Base-by-base conservation (phyloP, 2,113 vertebrate genomes). In the Albula glossodonta region DNA sequence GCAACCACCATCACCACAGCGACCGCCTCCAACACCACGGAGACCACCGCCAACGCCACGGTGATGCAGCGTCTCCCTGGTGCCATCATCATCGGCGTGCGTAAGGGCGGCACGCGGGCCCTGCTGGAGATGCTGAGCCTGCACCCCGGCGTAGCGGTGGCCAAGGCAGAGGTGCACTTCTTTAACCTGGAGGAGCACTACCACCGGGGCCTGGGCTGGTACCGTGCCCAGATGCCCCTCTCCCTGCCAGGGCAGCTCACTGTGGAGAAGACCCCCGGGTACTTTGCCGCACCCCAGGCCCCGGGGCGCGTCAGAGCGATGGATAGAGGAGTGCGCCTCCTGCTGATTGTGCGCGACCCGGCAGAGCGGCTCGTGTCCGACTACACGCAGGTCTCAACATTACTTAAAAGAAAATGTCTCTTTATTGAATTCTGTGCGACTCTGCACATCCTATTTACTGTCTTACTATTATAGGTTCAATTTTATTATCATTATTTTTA, bases 101-200 rank as follows among this genome's bases (percentile, higher is more conserved):
- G 96, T 83, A 97, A 97, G 94, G 96, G 96, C 87, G 96, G 96
- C 85, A 97, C 96, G 0, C 93, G 96, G 78, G 96, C 96, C 66
- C 92, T 97, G 78, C 91, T 97, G 52, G 96, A 97, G 91, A 97
- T 97, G 96, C 90, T 97, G 78, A 96, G 96, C 89, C 95, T 97
- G 87, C 96, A 97, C 83, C 96, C 96, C 0, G 94, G 96, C 22
- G 96, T 97, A 83, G 96, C 96, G 87, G 96, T 96, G 89, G 96
- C 96, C 86, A 96, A 96, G 82, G 95, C 96, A 93, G 96, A 97
- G 91, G 96, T 97, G 87, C 96, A 97, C 86, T 97, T 96, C 91
- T 97, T 97, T 86, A 96, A 97, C 92, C 78, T 94, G 88, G 96
- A 97, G 52, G 96, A 96, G n/a, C 95, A 97, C 15, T 96, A 96